Base-by-base conservation (phyloP, 2,888 invertebrate genomes). In the Sclerodermus sp. region DNA sequence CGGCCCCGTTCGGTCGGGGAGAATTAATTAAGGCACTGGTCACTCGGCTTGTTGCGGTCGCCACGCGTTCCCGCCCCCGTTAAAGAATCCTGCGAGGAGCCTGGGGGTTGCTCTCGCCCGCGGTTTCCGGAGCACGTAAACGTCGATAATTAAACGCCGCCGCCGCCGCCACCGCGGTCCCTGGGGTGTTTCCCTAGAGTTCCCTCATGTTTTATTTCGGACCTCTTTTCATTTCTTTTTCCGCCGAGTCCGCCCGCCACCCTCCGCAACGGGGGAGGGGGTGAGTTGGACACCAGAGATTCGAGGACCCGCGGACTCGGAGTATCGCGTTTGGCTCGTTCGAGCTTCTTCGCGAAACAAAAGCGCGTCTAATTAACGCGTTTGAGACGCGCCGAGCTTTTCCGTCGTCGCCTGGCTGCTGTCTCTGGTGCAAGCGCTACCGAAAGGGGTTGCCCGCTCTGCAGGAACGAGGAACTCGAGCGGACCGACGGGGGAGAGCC, bases 311-410 rank as follows among this genome's bases (percentile, higher is more conserved):
- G 14, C 38, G 49, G 42, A 42, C 53, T 65, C 67, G 58, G 23
- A 23, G 23, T 3, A 65, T 70, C 68, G 67, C 69, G 66, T 74
- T 73, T 73, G 70, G 70, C 66, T 64, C 66, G 65, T 71, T 67
- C 59, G 60, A 57, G 57, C 62, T 68, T 57, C 68, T 68, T 64
- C 55, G 48, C 50, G 62, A 66, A 72, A 74, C 73, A 73, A 74
- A 74, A 70, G 74, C 71, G 58, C 59, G 66, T 68, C 73, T 73
- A 74, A 74, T 74, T 74, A 74, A 72, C 72, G 68, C 73, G 74
- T 71, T 66, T 62, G 70, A 71, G 73, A 71, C 68, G 64, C 10
- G 12, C 34, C 34, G 51, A 51, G 54, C 51, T 58, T 60, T 57
- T 57, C 55, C 53, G 54, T 66, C 64, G 4, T 58, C 68, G 55